These are phyloP conservation scores for Cyanoderma ruficeps DNA, from an alignment of 2,113 vertebrate species.

Conservation along the genomic window DNA sequence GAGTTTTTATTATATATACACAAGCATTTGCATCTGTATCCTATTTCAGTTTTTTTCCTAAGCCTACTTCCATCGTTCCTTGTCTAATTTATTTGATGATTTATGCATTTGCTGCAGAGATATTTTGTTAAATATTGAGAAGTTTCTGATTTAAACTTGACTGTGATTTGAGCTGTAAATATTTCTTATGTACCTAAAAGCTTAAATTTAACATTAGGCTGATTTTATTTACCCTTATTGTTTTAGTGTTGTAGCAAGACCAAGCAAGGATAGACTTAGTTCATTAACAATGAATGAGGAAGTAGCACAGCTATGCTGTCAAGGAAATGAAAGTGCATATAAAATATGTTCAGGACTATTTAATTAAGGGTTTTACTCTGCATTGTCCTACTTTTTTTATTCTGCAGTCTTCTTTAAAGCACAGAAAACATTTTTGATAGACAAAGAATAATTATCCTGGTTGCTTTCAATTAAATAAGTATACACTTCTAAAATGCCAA, in stretches of 20 bases:
- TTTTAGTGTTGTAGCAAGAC: conserved; percentile 6
- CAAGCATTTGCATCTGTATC: not conserved
- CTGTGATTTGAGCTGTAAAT: conserved; percentile 8
- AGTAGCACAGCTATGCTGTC: conserved; percentile 19
- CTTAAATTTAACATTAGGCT: not conserved
- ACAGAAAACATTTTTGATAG: not conserved
- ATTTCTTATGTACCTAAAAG: not conserved
- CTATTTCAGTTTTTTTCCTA: not conserved
- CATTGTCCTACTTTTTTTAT: conserved; percentile 48
- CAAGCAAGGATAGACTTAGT: not conserved
- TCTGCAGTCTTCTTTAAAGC: conserved; percentile 15
- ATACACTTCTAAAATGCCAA: not conserved
- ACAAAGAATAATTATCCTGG: not conserved
- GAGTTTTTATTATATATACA: not conserved
- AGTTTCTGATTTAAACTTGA: not conserved
- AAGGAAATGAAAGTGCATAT: conserved; percentile 50
- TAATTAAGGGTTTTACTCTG: conserved; percentile 28
- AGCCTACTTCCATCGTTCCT: not conserved
- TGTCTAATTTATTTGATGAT: not conserved
- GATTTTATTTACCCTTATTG: conserved; percentile 16
- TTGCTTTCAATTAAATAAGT: conserved; percentile 24
- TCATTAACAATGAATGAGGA: conserved; percentile 57
- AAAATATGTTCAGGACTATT: conserved; percentile 6
- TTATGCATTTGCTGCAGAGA: not conserved
- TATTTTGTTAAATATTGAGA: conserved; percentile 36